Base-by-base conservation (phyloP, 2,113 vertebrate genomes). In the Tachysurus vachellii region DNA sequence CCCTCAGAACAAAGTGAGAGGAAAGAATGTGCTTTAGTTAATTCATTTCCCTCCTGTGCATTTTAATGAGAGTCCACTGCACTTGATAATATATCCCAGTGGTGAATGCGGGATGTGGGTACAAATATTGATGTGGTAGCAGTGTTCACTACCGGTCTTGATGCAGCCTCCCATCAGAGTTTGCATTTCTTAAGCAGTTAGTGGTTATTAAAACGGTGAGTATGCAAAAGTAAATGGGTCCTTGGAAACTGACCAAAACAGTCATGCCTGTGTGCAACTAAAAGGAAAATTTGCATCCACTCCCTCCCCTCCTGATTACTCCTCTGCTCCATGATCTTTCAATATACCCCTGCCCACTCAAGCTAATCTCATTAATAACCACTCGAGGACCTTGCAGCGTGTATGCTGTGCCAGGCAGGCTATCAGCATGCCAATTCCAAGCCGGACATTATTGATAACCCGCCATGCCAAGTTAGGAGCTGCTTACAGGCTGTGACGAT, bases 301-400 rank as follows among this genome's bases (percentile, higher is more conserved):
- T 71, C 70, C 64, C 31, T 80, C 85, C 23, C 31, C 14, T 36
- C 26, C 53, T 36, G 66, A 44, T 42, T 62, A 54, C 56, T 36
- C 50, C 76, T 23, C 53, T 57, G 31, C 50, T 44, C 19, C 23
- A 36, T 12, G 31, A 81, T 54, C 66, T 56, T 36, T 47, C 76
- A 64, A 64, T 56, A 79, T 47, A 54, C 73, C 84, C 80, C 82
- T 89, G 85, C 85, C 76, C 88, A 88, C 86, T 90, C 85, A 86
- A 82, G 83, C 85, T 87, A 88, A 89, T 89, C 87, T 91, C 88
- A 91, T 91, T 91, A 91, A 91, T 91, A 91, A 87, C 81, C 82
- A 86, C 89, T 91, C 19, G 8, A 47, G 88, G 82, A 84, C 82
- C 73, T 89, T 85, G 88, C 89, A 88, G 88, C 80, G 79, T 77